A percentile compares a stretch with the other conserved stretches of the same genome.
phyloP scores from a whole-genome alignment of 1,140 invertebrate genomes.

The Vanessa atalanta region DNA sequence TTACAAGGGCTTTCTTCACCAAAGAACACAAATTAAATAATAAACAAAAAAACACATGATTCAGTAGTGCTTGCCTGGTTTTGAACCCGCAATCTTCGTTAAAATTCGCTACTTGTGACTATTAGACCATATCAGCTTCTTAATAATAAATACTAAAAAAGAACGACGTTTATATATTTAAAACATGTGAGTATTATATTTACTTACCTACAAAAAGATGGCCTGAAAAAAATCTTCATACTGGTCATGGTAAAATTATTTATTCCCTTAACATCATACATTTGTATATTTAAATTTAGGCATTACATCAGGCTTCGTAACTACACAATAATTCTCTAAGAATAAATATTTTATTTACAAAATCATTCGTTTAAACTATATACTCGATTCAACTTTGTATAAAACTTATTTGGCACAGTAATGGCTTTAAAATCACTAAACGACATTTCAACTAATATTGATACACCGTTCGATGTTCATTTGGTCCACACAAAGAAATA shows the following conservation, averaged over 20 bases:
- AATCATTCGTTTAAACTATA: neutral
- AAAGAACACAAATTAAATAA: too few species aligned
- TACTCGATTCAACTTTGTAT: neutral
- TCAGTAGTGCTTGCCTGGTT: too few species aligned
- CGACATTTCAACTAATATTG: neutral
- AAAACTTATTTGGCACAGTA: constrained; percentile 4
- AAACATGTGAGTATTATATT: neutral
- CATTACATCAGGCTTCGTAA: constrained; percentile 23
- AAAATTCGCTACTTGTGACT: too few species aligned
- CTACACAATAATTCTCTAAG: constrained; percentile 25
- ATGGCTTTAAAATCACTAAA: too few species aligned
- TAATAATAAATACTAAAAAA: too few species aligned
- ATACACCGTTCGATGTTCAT: neutral
- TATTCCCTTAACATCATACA: constrained; percentile 16
- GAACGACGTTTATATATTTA: too few species aligned
- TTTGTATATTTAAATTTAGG: constrained; percentile 19
- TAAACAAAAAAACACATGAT: too few species aligned
- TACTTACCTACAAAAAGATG: neutral
- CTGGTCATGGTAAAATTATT: neutral
- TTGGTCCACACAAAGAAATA: constrained; percentile 21
- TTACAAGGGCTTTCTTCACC: too few species aligned
- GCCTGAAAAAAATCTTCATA: neutral
- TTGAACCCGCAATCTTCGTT: too few species aligned
- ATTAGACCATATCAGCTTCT: too few species aligned
- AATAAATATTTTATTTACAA: constrained; percentile 32